phyloP scores from a whole-genome alignment of 2,797 vertebrate species.

The Sebastes matsubarae region DNA sequence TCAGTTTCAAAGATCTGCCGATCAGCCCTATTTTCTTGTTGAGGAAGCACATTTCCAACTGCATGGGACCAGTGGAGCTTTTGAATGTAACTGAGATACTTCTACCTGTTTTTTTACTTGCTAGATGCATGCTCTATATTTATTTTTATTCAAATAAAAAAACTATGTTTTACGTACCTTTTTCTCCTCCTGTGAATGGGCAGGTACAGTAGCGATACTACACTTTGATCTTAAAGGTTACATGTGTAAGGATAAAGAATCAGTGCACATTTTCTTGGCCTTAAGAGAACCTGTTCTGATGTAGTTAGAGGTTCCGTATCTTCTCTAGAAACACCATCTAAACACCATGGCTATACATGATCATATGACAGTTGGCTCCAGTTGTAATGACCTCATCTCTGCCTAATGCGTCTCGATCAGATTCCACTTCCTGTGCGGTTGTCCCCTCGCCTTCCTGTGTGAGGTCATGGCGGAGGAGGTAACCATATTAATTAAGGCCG shows the following conservation, averaged over 20 bases:
- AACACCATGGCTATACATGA: background rate
- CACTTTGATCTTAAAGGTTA: background rate
- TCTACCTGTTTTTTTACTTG: background rate
- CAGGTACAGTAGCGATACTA: background rate
- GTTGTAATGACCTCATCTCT: constrained; percentile 67
- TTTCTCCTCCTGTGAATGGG: no score
- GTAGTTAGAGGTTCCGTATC: background rate
- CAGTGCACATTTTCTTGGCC: background rate
- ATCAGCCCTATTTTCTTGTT: no score
- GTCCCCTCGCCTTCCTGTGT: constrained; percentile 76
- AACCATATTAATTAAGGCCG: constrained; percentile 80
- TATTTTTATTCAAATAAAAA: background rate
- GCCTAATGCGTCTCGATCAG: constrained; percentile 74
- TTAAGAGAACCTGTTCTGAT: background rate
- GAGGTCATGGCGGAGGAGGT: constrained; percentile 76
- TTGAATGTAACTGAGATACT: background rate
- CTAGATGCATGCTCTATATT: background rate
- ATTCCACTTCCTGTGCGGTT: constrained; percentile 75
- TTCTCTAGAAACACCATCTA: background rate
- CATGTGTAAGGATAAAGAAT: background rate
- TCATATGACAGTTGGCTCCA: constrained; percentile 51
- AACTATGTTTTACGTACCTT: background rate
- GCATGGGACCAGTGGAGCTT: background rate
- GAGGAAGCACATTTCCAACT: background rate
- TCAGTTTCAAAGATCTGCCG: no score